Evolutionary conservation across 2,797 vertebrate species (phyloP), one percentile per base, ranked within the genome.

Genomic region (Chelmon rostratus): DNA sequence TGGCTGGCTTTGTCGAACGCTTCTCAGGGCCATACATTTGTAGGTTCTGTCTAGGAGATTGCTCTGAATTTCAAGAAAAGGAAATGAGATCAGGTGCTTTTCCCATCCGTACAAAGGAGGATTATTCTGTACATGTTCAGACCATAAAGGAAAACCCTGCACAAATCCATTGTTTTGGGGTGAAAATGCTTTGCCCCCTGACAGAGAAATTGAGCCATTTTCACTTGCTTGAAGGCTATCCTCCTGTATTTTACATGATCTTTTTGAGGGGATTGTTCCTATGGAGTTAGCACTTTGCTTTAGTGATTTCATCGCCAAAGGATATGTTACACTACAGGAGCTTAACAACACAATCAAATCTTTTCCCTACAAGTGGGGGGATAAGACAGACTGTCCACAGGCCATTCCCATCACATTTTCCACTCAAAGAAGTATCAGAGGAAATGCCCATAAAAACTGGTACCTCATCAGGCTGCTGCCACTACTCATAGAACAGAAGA

Each of bases 1-100:
- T 82, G 53, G 63, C 37, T 50, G 68, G 74, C 6, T 38, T 68
- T 72, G 74, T 82, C 64, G 80, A 82, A 78, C 78, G 44, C 58
- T 83, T 83, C 19, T 56, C 64, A 52, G 75, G 75, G 25, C 15
- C 69, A 54, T 69, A 83, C 33, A 68, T 74, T 31, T 83, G 81
- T 52, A 78, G 81, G 18, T 74, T 83, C 42, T 83, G 81, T 64
- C 28, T 73, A 52, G 74, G 62, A 54, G 42, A 57, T 38, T 54
- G 37, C 4, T 21, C 21, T 40, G 68, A 78, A 13, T 73, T 72
- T 57, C 68, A 77, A 25, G 31, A 42, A 73, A 72, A 72, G 33
- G 74, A 72, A 56, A 74, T 82, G 42, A 65, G 73, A 52, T 81
- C 72, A 46, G 79, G 68, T 31, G 53, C 53, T 56, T 15, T 56